These are phyloP conservation scores for Brienomyrus longianalis DNA, from an alignment of 2,113 vertebrate genomes.

Conservation along the genomic window DNA sequence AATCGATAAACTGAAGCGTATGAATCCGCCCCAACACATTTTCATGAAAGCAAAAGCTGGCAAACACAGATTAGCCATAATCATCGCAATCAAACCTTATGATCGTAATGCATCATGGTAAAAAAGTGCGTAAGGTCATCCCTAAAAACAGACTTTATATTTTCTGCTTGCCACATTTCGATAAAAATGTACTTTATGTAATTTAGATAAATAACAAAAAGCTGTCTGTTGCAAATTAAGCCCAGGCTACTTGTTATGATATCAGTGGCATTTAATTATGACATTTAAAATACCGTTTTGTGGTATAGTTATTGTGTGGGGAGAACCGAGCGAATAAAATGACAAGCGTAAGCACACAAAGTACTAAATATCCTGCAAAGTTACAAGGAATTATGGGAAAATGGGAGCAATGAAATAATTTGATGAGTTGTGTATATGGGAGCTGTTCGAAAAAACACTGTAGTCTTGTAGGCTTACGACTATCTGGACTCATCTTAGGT, in stretches of 20 bases:
- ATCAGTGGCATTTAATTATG: background rate
- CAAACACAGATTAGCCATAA: background rate
- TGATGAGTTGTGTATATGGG: background rate
- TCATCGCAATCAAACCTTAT: background rate
- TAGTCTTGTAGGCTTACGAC: background rate
- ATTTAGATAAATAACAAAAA: slow-evolving; percentile 23
- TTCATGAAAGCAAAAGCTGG: background rate
- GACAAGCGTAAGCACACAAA: background rate
- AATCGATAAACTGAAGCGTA: background rate
- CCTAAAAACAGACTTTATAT: background rate
- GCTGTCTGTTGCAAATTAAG: background rate
- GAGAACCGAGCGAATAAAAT: background rate
- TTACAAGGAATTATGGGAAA: background rate
- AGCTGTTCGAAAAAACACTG: background rate
- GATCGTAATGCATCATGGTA: background rate
- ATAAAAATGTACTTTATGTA: slow-evolving; percentile 42
- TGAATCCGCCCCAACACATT: background rate
- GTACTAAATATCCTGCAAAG: background rate
- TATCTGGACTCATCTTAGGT: slow-evolving; percentile 23
- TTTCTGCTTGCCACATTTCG: slow-evolving; percentile 31
- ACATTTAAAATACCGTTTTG: background rate
- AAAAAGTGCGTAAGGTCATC: background rate
- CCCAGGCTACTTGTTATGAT: background rate
- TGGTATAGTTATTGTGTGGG: background rate
- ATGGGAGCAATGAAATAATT: background rate